These are phyloP conservation scores for Melanotaenia maccullochi DNA, from an alignment of 2,797 vertebrate genomes.

Conservation along the genomic window DNA sequence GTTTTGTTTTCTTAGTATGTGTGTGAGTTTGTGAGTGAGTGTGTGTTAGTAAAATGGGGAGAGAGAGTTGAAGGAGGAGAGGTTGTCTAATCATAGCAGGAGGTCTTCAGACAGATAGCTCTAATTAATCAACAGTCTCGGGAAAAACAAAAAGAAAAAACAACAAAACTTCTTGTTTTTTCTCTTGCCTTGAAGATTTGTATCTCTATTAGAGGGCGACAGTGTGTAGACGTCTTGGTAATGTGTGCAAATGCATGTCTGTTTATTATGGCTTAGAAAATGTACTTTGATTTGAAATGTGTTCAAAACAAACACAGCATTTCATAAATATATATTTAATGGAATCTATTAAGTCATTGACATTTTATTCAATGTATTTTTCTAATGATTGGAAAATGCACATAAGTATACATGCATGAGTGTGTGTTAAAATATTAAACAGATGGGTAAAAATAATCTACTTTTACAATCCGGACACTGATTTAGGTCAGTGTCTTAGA, in stretches of 20 bases:
- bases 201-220: constrained; percentile 5
- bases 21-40: constrained; percentile 47
- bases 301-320: not conserved
- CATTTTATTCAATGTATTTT: not conserved
- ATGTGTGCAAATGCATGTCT: constrained; percentile 9
- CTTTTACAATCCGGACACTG: not conserved
- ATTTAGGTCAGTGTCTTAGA: not conserved
- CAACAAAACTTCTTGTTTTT: constrained; percentile 20
- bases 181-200: constrained; percentile 8
- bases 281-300: not conserved
- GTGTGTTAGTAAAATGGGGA: constrained; percentile 19
- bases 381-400: not conserved
- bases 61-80: constrained; percentile 53
- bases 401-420: not conserved
- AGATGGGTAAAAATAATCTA: not conserved
- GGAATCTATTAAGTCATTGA: not conserved
- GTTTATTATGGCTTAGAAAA: not conserved
- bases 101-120: constrained; percentile 67
- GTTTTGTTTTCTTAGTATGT: constrained; percentile 80
- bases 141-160: constrained; percentile 8
- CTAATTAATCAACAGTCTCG: constrained; percentile 64
- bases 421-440: not conserved
- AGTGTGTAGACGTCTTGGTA: not conserved
- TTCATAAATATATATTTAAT: not conserved
- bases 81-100: constrained; percentile 56